Evolutionary conservation across 2,797 vertebrate species (phyloP).

Genomic region (Clarias platycephalus): DNA sequence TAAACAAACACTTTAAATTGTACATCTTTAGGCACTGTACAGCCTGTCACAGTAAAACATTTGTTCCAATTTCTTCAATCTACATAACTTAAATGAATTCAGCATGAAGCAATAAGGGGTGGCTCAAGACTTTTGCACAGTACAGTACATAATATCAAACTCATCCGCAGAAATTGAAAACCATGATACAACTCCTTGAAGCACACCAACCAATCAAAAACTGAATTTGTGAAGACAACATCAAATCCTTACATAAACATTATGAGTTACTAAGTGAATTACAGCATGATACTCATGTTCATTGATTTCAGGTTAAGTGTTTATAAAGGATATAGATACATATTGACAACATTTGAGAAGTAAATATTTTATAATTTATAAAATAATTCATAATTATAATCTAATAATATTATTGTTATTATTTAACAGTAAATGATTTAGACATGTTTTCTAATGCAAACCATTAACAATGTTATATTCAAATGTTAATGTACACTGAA

Average conservation of each 20-base stretch:
- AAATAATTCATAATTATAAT: too few species aligned
- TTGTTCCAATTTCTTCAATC: too few species aligned
- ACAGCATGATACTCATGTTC: neutral
- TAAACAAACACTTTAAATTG: too few species aligned
- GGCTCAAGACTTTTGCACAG: too few species aligned
- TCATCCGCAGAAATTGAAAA: neutral
- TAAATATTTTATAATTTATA: neutral
- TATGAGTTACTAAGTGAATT: neutral
- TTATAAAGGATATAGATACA: neutral
- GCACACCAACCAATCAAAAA: neutral
- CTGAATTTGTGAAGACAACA: neutral
- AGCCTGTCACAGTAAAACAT: too few species aligned
- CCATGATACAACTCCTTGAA: neutral
- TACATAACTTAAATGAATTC: too few species aligned
- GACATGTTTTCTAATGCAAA: neutral
- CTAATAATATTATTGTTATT: too few species aligned
- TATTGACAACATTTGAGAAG: neutral
- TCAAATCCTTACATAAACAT: neutral
- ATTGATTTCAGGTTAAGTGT: neutral
- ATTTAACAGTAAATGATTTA: neutral
- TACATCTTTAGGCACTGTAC: too few species aligned
- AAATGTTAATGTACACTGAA: neutral
- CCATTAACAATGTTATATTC: neutral
- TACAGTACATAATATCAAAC: neutral
- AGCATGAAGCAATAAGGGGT: too few species aligned